phyloP scores from a whole-genome alignment of 1,140 invertebrate species.

The Leptopilina clavipes region DNA sequence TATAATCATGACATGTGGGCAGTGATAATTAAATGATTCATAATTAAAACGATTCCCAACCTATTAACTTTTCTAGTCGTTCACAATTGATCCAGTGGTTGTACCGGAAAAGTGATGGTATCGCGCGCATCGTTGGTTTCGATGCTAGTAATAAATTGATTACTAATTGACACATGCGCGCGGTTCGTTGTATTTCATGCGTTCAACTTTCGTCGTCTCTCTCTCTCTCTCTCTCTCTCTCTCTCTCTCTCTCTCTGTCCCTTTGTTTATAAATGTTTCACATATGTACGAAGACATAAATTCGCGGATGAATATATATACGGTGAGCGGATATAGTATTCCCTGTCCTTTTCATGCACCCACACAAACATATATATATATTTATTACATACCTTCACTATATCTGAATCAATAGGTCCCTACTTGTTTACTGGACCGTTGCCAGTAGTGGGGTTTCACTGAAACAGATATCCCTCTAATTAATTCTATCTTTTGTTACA shows the following conservation, averaged over 20 bases:
- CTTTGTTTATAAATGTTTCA: conserved; percentile 39
- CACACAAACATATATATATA: too few species aligned
- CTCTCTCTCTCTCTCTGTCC: not conserved
- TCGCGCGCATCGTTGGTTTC: conserved; percentile 28
- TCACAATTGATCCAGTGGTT: conserved; percentile 4
- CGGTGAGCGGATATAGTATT: conserved; percentile 40
- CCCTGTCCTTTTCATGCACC: conserved; percentile 1
- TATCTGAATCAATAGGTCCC: conserved; percentile 67
- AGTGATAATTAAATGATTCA: not conserved
- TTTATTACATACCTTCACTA: too few species aligned
- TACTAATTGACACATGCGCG: conserved; percentile 64
- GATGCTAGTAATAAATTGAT: conserved; percentile 63
- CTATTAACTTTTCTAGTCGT: not conserved
- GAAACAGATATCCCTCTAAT: conserved; percentile 54
- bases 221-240: not conserved
- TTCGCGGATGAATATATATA: conserved; percentile 67
- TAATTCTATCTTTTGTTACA: conserved; percentile 63
- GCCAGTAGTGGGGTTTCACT: conserved; percentile 62
- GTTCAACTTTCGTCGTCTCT: conserved; percentile 61
- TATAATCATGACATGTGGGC: not conserved
- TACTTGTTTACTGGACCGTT: conserved; percentile 68
- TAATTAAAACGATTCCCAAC: conserved; percentile 8
- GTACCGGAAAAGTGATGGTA: conserved; percentile 26
- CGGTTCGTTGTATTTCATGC: conserved; percentile 61
- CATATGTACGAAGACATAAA: conserved; percentile 67